Conservation (phyloP, 2,113 vertebrate species). For the Anarhynchus alexandrinus region DNA sequence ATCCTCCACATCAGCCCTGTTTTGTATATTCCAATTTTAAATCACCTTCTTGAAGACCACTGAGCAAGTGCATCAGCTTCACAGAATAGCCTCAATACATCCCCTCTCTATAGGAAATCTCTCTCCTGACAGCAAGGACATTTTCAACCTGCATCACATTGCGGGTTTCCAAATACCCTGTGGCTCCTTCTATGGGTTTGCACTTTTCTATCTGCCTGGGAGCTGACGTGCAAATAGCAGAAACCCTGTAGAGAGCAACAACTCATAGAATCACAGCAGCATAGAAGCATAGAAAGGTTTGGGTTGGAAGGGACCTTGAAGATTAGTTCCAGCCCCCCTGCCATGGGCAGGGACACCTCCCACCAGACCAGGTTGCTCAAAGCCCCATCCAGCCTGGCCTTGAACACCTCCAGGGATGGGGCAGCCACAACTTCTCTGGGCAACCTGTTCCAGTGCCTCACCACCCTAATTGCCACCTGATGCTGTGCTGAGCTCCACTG, state of each 20-base stretch:
- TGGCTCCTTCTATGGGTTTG: not conserved
- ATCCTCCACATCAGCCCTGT: not conserved
- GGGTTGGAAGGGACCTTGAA: not conserved
- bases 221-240: not conserved
- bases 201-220: not conserved
- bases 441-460: not conserved
- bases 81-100: not conserved
- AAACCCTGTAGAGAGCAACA: rapidly evolving
- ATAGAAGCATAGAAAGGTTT: not conserved
- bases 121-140: not conserved
- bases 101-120: not conserved
- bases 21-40: not conserved
- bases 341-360: not conserved
- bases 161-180: not conserved
- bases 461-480: not conserved
- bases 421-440: not conserved
- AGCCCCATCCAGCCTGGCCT: not conserved
- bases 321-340: not conserved
- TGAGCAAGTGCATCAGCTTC: not conserved
- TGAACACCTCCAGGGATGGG: not conserved
- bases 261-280: not conserved
- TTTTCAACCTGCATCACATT: not conserved
- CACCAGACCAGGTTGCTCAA: not conserved
- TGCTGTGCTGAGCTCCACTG: not conserved
- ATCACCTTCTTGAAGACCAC: not conserved